Evolutionary conservation across 2,797 vertebrate genomes (phyloP), one percentile per base, ranked within the genome.

Genomic region (Okamejei kenojei): DNA sequence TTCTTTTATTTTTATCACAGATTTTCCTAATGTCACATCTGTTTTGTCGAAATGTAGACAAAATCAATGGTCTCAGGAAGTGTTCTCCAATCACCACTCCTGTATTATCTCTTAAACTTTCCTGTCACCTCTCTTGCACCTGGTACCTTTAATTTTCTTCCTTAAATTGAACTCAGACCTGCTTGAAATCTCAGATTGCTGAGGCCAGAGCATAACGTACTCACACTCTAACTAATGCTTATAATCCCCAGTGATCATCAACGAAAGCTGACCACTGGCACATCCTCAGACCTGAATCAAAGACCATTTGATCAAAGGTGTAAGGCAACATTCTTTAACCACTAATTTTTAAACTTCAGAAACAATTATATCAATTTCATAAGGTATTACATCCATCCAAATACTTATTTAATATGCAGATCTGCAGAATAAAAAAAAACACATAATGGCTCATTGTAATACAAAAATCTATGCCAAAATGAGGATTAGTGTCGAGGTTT

Each of bases 351-450:
- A 45, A 45, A 73, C 71, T 92, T 92, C 45, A 76, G 35, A 74
- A 54, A 76, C 97, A 97, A 97, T 97, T 96, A 96, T 94, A 95
- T 95, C 71, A 95, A 95, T 95, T 97, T 96, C 96, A 95, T 93
- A 94, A 95, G 96, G 96, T 97, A 96, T 97, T 96, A 97, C 97
- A 97, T 97, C 97, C 96, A 95, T 73, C n/a, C 96, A 96, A 95
- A 95, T 97, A 97, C 97, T 97, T 95, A 95, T 94, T 95, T 95
- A 95, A 95, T 95, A 93, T 93, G 90, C 93, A 90, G 94, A 94
- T 94, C 92, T 90, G 92, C 79, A 92, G 38, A 92, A 29, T 29
- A 76, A 76, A 6, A 38, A 76, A 91, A n/a, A 58, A 54, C 15
- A 1, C 29, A 73, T 74, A 58, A 45, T 23, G 17, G 17, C 38